Percentiles rank a stretch among this genome's conserved stretches.
These are phyloP conservation scores for Trichopoda pennipes DNA, from an alignment of 2,888 invertebrate species.

Conservation along the genomic window DNA sequence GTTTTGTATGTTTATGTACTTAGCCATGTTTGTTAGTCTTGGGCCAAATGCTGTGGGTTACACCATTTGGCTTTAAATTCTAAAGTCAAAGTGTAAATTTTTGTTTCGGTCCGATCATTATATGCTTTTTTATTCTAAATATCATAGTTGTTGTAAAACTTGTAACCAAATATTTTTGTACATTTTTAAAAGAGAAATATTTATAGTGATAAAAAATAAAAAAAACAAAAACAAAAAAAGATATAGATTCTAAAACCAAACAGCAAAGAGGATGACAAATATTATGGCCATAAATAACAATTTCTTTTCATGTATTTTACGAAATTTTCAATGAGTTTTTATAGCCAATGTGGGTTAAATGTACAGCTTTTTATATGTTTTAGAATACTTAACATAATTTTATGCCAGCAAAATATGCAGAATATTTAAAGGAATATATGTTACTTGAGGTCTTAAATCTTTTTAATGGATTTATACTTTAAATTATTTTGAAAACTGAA, in stretches of 20 bases:
- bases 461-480: too few relatives aligned
- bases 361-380: neutral
- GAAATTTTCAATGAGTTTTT: constrained; percentile 34
- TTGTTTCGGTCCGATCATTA: constrained; percentile 35
- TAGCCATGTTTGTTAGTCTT: constrained; percentile 60
- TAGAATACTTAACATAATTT: neutral
- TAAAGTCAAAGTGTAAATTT: constrained; percentile 67
- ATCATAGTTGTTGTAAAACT: constrained; percentile 15
- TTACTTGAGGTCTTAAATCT: too few relatives aligned
- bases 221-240: neutral
- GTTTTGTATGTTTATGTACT: constrained; percentile 43
- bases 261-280: constrained; percentile 51
- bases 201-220: constrained; percentile 23
- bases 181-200: constrained; percentile 40
- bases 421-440: too few relatives aligned
- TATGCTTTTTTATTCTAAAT: constrained; percentile 34
- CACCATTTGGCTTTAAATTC: constrained; percentile 63
- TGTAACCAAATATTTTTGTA: constrained; percentile 26
- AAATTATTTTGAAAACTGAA: too few relatives aligned
- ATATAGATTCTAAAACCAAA: constrained; percentile 19
- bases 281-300: constrained; percentile 42
- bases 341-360: constrained; percentile 18
- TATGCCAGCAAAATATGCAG: neutral
- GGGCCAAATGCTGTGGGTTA: constrained; percentile 65
- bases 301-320: constrained; percentile 32